Percentiles rank a stretch among this genome's conserved stretches.
Conservation (phyloP, 2,113 vertebrate species). For the Paraplagusia blochii region DNA sequence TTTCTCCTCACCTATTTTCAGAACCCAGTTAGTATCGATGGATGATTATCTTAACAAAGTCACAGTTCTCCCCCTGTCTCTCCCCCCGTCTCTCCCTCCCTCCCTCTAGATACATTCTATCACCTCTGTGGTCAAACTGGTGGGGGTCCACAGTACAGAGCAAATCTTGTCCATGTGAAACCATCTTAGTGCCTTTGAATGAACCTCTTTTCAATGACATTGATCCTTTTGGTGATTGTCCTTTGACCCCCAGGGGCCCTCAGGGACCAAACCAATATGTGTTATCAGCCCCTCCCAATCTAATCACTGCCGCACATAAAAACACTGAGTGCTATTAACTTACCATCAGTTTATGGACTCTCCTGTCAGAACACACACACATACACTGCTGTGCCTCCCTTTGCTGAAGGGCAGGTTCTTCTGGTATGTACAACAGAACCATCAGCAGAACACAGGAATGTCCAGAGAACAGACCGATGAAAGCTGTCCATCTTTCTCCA, state of each 20-base stretch:
- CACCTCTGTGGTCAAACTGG: background rate
- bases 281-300: conserved; percentile 64
- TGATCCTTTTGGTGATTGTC: conserved; percentile 68
- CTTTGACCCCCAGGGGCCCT: conserved; percentile 61
- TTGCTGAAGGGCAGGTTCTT: conserved; percentile 33
- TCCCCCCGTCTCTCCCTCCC: conserved; percentile 22
- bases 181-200: conserved; percentile 26
- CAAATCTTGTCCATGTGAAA: conserved; percentile 18
- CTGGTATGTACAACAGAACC: too few relatives aligned
- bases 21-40: conserved; percentile 79
- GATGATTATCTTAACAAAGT: conserved; percentile 80
- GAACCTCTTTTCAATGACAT: conserved; percentile 61
- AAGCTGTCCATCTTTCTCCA: conserved; percentile 27
- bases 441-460: too few relatives aligned
- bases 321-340: conserved; percentile 72
- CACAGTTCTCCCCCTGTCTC: conserved; percentile 71
- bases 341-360: conserved; percentile 54
- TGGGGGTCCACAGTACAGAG: background rate
- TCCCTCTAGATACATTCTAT: background rate
- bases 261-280: conserved; percentile 59
- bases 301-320: conserved; percentile 68
- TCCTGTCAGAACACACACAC: conserved; percentile 37
- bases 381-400: conserved; percentile 17
- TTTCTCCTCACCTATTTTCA: conserved; percentile 67
- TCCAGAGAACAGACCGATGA: too few relatives aligned